phyloP scores from a whole-genome alignment of 2,113 vertebrate genomes.

The Scatophagus argus region DNA sequence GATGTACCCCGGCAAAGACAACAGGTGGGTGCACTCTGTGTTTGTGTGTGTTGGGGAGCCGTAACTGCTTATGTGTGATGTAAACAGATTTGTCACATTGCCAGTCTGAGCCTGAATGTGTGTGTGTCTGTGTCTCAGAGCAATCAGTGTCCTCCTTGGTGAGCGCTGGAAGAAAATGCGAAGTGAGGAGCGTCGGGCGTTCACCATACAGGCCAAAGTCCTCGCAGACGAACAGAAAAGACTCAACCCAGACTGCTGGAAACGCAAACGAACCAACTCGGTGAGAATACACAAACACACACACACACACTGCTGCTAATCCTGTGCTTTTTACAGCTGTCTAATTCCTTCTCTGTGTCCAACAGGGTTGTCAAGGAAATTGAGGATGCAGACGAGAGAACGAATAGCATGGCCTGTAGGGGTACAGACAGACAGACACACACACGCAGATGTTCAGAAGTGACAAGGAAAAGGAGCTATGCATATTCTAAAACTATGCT shows the following conservation, averaged over 20 bases:
- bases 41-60: neutral
- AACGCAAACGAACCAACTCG: conserved; percentile 97
- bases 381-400: conserved; percentile 31
- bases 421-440: neutral
- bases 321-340: neutral
- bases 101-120: no score
- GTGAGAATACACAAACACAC: conserved; percentile 79
- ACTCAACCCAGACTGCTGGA: conserved; percentile 99
- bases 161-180: conserved; percentile 99
- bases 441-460: neutral
- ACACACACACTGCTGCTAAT: conserved; percentile 3
- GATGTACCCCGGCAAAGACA: conserved; percentile 99
- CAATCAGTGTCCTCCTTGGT: conserved; percentile 98
- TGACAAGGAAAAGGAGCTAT: conserved; percentile 38
- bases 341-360: conserved; percentile 43
- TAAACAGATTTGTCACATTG: no score
- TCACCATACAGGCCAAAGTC: conserved; percentile 96
- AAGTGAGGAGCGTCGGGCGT: conserved; percentile 93
- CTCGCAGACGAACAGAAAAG: conserved; percentile 98
- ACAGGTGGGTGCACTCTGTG: conserved; percentile 86
- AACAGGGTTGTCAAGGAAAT: conserved; percentile 89
- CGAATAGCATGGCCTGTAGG: conserved; percentile 8
- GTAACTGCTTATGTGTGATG: neutral
- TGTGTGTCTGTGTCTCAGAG: conserved; percentile 82
- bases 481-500: conserved; percentile 56